Evolutionary conservation across 1,140 invertebrate genomes (phyloP).

Genomic region (Drosophila dunni): DNA sequence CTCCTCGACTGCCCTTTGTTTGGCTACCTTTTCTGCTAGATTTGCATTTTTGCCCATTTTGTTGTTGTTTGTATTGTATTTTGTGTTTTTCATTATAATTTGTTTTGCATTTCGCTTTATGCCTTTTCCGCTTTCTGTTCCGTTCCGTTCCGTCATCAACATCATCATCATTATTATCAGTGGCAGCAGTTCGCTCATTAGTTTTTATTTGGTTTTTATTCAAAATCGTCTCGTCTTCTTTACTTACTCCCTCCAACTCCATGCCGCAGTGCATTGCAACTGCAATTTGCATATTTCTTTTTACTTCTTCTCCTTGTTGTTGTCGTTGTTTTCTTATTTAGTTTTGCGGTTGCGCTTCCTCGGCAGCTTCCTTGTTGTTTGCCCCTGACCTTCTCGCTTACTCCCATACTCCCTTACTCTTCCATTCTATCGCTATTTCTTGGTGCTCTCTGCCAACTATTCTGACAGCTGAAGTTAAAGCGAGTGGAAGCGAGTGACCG

Average conservation of each 20-base stretch:
- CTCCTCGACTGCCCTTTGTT: conserved; percentile 26
- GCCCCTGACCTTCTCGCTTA: conserved; percentile 28
- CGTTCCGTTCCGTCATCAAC: conserved; percentile 19
- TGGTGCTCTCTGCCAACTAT: conserved; percentile 12
- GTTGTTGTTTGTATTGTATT: conserved; percentile 47
- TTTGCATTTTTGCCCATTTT: conserved; percentile 48
- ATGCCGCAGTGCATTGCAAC: neutral
- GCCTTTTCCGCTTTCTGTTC: conserved; percentile 45
- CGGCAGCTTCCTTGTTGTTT: conserved; percentile 40
- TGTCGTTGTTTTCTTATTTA: conserved; percentile 1
- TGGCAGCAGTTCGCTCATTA: conserved; percentile 40
- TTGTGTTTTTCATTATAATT: conserved; percentile 42
- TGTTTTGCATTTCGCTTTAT: conserved; percentile 49
- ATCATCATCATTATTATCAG: conserved; percentile 13
- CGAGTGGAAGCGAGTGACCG: neutral
- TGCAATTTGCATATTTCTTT: conserved; percentile 37
- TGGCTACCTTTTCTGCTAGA: conserved; percentile 46
- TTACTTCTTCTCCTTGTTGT: neutral
- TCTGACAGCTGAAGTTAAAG: conserved; percentile 19
- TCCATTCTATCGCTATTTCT: neutral
- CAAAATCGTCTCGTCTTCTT: conserved; percentile 27
- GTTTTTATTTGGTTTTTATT: conserved; percentile 47
- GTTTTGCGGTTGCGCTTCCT: conserved; percentile 23
- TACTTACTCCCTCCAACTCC: neutral
- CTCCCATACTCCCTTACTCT: conserved; percentile 1